A percentile compares a stretch with the other conserved stretches of the same genome.
phyloP scores from a whole-genome alignment of 2,888 invertebrate species.

The Chelonus formosanus region DNA sequence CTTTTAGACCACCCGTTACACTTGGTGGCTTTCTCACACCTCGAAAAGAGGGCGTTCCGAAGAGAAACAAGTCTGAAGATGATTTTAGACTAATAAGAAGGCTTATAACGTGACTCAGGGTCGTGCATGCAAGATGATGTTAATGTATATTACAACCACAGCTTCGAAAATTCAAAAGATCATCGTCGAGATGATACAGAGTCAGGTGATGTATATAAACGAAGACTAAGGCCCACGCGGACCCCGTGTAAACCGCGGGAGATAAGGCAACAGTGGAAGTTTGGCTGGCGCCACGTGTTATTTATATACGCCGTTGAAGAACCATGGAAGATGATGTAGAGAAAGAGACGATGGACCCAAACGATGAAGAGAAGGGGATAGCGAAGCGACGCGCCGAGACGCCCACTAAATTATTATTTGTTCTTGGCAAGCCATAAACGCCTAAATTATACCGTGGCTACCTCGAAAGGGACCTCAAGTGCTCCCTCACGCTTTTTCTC shows the following conservation, averaged over 20 bases:
- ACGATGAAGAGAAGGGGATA: slow-evolving; percentile 35
- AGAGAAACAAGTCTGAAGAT: slow-evolving; percentile 27
- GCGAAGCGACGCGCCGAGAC: slow-evolving; percentile 52
- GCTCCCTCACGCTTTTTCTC: slow-evolving; percentile 31
- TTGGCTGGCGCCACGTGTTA: slow-evolving; percentile 64
- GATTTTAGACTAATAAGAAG: slow-evolving; percentile 32
- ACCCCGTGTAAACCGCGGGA: slow-evolving; percentile 46
- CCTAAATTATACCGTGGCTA: slow-evolving; percentile 62
- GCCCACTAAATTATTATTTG: slow-evolving; percentile 66
- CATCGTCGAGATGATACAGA: slow-evolving; percentile 2
- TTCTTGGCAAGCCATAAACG: slow-evolving; percentile 63
- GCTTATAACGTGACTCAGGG: slow-evolving; percentile 18
- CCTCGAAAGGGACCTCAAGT: slow-evolving; percentile 46
- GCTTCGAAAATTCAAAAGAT: slow-evolving; percentile 8
- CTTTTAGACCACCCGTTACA: slow-evolving; percentile 17
- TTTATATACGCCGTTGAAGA: slow-evolving; percentile 57
- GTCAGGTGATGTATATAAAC: slow-evolving; percentile 26
- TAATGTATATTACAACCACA: slow-evolving; percentile 24
- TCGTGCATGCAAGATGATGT: not conserved
- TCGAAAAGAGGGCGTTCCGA: slow-evolving; percentile 17
- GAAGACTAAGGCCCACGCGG: slow-evolving; percentile 14
- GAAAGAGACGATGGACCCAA: slow-evolving; percentile 24
- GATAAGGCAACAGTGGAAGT: slow-evolving; percentile 55
- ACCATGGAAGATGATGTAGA: slow-evolving; percentile 27
- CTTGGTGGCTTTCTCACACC: slow-evolving; percentile 23